Base-by-base conservation (phyloP, 1,140 invertebrate genomes). In the Brachionus rotundiformis region DNA sequence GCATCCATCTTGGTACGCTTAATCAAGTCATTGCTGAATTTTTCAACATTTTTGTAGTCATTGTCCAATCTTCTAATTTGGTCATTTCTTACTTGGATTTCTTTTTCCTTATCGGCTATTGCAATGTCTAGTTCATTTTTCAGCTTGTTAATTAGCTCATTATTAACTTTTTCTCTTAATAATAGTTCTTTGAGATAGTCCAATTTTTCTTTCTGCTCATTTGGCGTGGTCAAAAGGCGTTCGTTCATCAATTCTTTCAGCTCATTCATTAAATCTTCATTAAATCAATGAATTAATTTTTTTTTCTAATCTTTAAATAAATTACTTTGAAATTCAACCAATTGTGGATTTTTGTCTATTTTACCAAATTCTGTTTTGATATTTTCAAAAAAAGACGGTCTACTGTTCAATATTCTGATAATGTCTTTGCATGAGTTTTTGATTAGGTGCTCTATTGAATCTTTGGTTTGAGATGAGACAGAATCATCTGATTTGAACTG, bases 1-100 rank as follows among this genome's bases (percentile, higher is more conserved):
- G 79, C 79, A 27, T 81, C 79, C 16, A 81, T 27, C 41, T 81
- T 65, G 16, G 47, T 65, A n/a, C 79, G 59, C 19, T 68, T 81
- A n/a, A 81, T 44, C 25, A 81, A 31, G 11, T 81, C 79, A 16
- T 33, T 65, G 61, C 63, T 65, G 23, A 47, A 65, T 65, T 47
- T 65, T 71, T 81, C 79, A 49, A 81, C 61, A 44, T 81, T 63
- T 71, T 81, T 63, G 13, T 65, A 65, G 27, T 81, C 61, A 29
- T 49, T 81, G 19, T 81, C 54, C 23, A 81, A 47, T 65, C 29
- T 33, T 44, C 54, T 65, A 33, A 81, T 81, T 25, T 81, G 54
- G 19, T 63, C 79, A 71, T 81, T 81, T 44, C 79, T 13, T 11
- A 31, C n/a, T 33, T 63, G 61, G 25, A 81, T 81, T 65, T 81